These are phyloP conservation scores for Drosophila albomicans DNA, from an alignment of 1,140 invertebrate genomes.

Conservation along the genomic window DNA sequence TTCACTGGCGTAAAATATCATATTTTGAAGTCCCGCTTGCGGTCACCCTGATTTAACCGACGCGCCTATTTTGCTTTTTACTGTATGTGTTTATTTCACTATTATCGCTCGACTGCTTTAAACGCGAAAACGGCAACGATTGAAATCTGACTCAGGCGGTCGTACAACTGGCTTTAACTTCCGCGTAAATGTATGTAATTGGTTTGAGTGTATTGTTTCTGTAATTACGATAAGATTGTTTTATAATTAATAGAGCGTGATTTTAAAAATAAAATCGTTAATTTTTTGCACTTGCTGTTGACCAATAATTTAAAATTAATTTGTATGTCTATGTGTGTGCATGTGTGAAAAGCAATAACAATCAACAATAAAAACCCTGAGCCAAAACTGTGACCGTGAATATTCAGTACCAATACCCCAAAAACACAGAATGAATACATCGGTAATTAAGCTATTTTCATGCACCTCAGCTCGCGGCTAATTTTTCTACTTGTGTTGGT, in stretches of 20 bases:
- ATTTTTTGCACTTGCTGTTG: neutral
- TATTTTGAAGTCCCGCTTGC: too few species aligned
- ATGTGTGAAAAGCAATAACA: slow-evolving; percentile 17
- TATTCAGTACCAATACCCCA: slow-evolving; percentile 44
- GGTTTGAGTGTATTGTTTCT: slow-evolving; percentile 25
- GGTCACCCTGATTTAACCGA: slow-evolving; percentile 10
- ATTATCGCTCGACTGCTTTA: slow-evolving; percentile 35
- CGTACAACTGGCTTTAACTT: slow-evolving; percentile 9
- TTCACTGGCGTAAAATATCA: too few species aligned
- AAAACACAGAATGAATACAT: slow-evolving; percentile 65
- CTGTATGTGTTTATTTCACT: slow-evolving; percentile 39
- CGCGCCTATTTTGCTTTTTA: slow-evolving; percentile 39
- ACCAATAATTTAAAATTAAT: slow-evolving; percentile 1
- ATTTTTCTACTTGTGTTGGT: slow-evolving; percentile 21
- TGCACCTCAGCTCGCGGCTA: slow-evolving; percentile 47
- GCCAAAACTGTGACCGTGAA: slow-evolving; percentile 64
- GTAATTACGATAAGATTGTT: neutral
- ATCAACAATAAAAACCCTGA: slow-evolving; percentile 60
- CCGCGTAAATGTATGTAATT: slow-evolving; percentile 17
- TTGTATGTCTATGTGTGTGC: neutral
- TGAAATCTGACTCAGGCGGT: neutral
- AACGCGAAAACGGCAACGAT: slow-evolving; percentile 25
- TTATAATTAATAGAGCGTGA: slow-evolving; percentile 3
- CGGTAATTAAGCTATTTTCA: slow-evolving; percentile 74
- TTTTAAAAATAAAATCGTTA: neutral